Conservation (phyloP, 2,888 invertebrate species). For the Aspidapion aeneum region DNA sequence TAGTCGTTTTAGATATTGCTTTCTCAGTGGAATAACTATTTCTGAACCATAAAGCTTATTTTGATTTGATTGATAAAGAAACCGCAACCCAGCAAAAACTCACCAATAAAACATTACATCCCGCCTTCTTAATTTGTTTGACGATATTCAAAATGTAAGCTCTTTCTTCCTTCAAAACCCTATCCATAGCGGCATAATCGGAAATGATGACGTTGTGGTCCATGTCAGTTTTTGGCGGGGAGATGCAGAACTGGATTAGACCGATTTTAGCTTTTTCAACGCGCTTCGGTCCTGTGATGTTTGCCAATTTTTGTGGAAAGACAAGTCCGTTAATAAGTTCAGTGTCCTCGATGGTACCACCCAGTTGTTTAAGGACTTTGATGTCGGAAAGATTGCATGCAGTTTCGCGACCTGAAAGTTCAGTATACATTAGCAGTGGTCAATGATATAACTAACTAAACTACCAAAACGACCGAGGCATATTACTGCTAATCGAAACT, state of each 20-base stretch:
- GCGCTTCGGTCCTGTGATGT: slow-evolving; percentile 87
- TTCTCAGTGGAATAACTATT: too few species aligned
- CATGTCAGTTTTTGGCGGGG: slow-evolving; percentile 99
- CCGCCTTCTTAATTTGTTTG: slow-evolving; percentile 97
- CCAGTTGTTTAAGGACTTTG: slow-evolving; percentile 94
- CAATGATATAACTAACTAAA: too few species aligned
- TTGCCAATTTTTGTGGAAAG: slow-evolving; percentile 84
- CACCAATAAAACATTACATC: slow-evolving; percentile 96
- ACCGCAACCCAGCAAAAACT: too few species aligned
- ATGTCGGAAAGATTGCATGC: slow-evolving; percentile 92
- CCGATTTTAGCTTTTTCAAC: slow-evolving; percentile 98
- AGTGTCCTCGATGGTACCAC: slow-evolving; percentile 97
- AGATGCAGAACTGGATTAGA: slow-evolving; percentile 98
- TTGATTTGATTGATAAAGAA: too few species aligned
- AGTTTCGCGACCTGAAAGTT: slow-evolving; percentile 50
- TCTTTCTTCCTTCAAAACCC: slow-evolving; percentile 95
- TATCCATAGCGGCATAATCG: slow-evolving; percentile 99
- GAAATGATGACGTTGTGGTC: slow-evolving; percentile 94
- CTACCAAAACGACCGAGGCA: too few species aligned
- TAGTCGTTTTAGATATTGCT: too few species aligned
- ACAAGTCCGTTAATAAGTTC: slow-evolving; percentile 94
- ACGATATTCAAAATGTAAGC: slow-evolving; percentile 97
- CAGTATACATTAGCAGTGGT: neutral
- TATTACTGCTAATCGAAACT: too few species aligned
- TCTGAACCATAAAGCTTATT: too few species aligned